Evolutionary conservation across 2,113 vertebrate species (phyloP).

Genomic region (Sphaerodactylus townsendi): DNA sequence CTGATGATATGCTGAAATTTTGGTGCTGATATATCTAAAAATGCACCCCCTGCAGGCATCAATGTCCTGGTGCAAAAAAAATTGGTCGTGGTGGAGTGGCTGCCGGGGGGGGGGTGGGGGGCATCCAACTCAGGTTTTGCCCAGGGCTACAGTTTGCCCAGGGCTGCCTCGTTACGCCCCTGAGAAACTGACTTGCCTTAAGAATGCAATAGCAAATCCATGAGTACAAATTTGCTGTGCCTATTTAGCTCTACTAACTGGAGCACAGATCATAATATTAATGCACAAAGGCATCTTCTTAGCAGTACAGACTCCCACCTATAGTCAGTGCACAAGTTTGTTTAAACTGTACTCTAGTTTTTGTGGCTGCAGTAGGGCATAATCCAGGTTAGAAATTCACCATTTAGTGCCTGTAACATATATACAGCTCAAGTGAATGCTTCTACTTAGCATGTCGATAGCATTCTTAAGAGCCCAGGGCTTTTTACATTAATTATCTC

Average conservation of each 20-base stretch:
- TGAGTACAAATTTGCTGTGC: not conserved
- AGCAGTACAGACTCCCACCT: too few species aligned
- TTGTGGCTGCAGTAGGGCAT: not conserved
- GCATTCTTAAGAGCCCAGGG: not conserved
- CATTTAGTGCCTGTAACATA: not conserved
- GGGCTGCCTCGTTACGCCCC: too few species aligned
- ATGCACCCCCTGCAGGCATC: too few species aligned
- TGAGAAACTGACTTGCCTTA: not conserved
- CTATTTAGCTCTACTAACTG: not conserved
- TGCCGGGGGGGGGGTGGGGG: too few species aligned
- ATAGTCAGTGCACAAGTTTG: not conserved
- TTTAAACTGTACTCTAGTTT: not conserved
- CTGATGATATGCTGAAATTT: too few species aligned
- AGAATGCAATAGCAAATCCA: not conserved
- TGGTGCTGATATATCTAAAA: too few species aligned
- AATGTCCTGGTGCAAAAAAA: too few species aligned
- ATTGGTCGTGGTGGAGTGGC: too few species aligned
- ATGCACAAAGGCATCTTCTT: not conserved
- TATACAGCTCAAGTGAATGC: not conserved
- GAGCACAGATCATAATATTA: not conserved
- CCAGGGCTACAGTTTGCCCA: too few species aligned
- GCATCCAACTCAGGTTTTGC: too few species aligned
- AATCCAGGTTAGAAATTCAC: not conserved
- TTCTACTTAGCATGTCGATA: not conserved
- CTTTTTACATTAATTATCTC: not conserved